A percentile compares a stretch with the other conserved stretches of the same genome.
phyloP scores from a whole-genome alignment of 2,797 vertebrate species.

The Anguilla marmorata region DNA sequence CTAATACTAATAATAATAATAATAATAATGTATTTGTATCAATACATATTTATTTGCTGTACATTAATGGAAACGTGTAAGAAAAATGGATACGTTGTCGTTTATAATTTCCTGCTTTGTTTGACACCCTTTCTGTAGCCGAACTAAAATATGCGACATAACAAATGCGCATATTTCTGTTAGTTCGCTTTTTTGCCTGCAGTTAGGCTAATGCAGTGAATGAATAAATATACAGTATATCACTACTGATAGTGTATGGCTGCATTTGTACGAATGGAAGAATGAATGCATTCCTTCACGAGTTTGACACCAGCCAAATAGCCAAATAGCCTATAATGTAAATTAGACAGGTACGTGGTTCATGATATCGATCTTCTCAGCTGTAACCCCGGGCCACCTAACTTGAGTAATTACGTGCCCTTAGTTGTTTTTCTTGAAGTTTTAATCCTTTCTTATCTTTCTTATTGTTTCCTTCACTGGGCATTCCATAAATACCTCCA shows the following conservation, averaged over 20 bases:
- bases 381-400: background rate
- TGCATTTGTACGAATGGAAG: background rate
- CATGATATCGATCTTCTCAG: background rate
- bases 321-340: background rate
- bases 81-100: no score
- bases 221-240: background rate
- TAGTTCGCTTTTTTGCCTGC: background rate
- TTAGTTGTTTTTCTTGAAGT: constrained; percentile 8
- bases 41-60: no score
- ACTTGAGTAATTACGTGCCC: background rate
- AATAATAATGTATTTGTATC: no score
- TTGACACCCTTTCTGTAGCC: background rate
- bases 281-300: background rate
- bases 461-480: constrained; percentile 57
- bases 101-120: background rate
- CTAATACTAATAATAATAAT: no score
- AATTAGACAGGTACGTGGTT: constrained; percentile 2
- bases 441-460: constrained; percentile 60
- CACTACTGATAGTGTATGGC: background rate
- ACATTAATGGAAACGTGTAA: no score
- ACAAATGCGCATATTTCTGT: background rate
- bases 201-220: background rate
- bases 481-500: constrained; percentile 63
- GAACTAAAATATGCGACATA: background rate
- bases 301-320: background rate